A percentile compares a stretch with the other conserved stretches of the same genome.
Conservation (phyloP, 2,113 vertebrate genomes). For the Pterocles gutturalis region DNA sequence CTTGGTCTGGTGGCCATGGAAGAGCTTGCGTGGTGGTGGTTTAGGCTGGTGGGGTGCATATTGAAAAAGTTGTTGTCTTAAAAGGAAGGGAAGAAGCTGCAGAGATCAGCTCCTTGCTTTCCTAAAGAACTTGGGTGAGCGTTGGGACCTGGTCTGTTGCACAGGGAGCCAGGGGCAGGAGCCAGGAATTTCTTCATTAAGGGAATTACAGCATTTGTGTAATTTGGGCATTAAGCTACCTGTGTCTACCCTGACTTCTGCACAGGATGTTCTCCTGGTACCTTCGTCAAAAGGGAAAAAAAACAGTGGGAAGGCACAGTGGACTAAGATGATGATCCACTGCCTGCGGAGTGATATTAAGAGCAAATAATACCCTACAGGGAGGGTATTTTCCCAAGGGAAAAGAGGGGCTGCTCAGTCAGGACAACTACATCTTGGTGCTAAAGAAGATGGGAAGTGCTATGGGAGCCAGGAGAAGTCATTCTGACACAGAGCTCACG, state of each 20-base stretch:
- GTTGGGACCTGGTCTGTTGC: not conserved
- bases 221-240: not conserved
- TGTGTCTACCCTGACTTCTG: not conserved
- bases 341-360: not conserved
- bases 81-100: not conserved
- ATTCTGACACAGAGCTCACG: not conserved
- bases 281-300: not conserved
- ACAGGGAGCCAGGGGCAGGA: not conserved
- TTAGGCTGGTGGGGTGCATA: not conserved
- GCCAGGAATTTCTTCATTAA: not conserved
- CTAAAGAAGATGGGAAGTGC: not conserved
- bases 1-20: not conserved
- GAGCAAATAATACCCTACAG: not conserved
- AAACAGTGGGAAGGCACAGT: fast-evolving
- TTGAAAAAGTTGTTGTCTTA: not conserved
- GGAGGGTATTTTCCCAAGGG: too few relatives aligned
- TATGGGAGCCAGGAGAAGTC: not conserved
- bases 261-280: not conserved
- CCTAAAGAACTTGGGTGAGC: not conserved
- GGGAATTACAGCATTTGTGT: not conserved
- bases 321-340: not conserved
- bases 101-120: not conserved
- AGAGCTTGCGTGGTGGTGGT: not conserved
- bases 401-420: not conserved
- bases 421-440: not conserved